A percentile compares a stretch with the other conserved stretches of the same genome.
Conservation (phyloP, 2,113 vertebrate genomes). For the Illadopsis cleaveri region DNA sequence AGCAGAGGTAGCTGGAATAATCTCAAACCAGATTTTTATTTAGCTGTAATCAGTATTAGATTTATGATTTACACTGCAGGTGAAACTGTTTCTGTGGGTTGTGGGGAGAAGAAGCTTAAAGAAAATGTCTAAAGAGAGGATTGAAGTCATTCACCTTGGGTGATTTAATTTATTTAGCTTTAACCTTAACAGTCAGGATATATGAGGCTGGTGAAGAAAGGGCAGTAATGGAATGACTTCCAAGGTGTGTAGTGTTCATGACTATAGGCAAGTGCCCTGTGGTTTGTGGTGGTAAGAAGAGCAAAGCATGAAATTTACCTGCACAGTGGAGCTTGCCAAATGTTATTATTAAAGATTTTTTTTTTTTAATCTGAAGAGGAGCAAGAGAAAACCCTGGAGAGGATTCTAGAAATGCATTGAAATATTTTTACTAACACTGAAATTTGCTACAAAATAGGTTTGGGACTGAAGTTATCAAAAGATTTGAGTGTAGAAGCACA, state of each 20-base stretch:
- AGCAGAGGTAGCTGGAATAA: neutral
- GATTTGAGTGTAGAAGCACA: neutral
- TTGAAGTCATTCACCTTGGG: neutral
- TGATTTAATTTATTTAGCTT: neutral
- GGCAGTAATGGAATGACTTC: neutral
- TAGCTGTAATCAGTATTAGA: neutral
- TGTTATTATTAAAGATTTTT: neutral
- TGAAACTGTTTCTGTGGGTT: neutral
- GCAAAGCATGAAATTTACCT: neutral
- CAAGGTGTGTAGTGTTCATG: neutral
- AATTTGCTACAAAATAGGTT: neutral
- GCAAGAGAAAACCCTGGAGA: neutral
- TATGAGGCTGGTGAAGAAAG: neutral
- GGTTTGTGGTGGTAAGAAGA: neutral
- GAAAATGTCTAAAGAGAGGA: neutral
- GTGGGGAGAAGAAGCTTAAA: neutral
- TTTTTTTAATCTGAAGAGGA: neutral
- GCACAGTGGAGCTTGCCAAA: neutral
- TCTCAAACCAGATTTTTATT: neutral
- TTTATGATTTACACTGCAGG: neutral
- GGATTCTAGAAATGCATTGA: neutral
- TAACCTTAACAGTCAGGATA: neutral
- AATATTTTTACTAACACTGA: neutral
- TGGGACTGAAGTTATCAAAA: neutral
- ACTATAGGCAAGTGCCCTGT: neutral